Percentiles rank a stretch among this genome's conserved stretches.
Conservation (phyloP, 2,888 invertebrate species). For the Neoaliturus tenellus region DNA sequence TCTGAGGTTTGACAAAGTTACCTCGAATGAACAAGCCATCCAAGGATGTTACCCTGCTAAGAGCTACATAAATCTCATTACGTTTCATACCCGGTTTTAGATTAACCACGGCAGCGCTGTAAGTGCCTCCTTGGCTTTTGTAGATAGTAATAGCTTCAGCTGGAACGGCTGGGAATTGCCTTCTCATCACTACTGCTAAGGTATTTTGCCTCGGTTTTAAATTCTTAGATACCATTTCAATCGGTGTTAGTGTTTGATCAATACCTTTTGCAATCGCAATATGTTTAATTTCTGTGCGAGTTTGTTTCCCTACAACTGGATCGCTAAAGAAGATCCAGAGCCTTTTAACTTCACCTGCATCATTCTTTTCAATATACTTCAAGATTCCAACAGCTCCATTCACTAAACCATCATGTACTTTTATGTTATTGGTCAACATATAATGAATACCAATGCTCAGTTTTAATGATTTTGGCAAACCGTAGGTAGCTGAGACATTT, state of each 20-base stretch:
- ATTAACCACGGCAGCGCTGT: too few relatives aligned
- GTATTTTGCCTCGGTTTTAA: neutral
- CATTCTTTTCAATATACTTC: too few relatives aligned
- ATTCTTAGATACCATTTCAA: neutral
- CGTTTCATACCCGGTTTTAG: neutral
- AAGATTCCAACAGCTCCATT: neutral
- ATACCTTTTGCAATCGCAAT: neutral
- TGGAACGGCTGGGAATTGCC: neutral
- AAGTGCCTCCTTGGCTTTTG: too few relatives aligned
- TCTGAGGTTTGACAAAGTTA: neutral
- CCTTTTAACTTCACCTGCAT: neutral
- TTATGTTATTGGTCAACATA: neutral
- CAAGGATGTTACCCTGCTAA: neutral
- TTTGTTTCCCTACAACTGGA: too few relatives aligned
- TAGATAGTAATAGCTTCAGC: too few relatives aligned
- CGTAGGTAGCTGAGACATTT: neutral
- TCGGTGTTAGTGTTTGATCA: neutral
- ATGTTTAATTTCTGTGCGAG: neutral
- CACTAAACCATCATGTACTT: neutral
- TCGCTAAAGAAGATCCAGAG: neutral
- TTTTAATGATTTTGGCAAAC: too few relatives aligned
- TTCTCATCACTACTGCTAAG: neutral
- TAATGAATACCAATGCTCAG: neutral
- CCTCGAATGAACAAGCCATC: slow-evolving; percentile 3
- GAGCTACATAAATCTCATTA: neutral